A percentile compares a stretch with the other conserved stretches of the same genome.
These are phyloP conservation scores for Biston stratarius DNA, from an alignment of 2,888 invertebrate species.

Conservation along the genomic window DNA sequence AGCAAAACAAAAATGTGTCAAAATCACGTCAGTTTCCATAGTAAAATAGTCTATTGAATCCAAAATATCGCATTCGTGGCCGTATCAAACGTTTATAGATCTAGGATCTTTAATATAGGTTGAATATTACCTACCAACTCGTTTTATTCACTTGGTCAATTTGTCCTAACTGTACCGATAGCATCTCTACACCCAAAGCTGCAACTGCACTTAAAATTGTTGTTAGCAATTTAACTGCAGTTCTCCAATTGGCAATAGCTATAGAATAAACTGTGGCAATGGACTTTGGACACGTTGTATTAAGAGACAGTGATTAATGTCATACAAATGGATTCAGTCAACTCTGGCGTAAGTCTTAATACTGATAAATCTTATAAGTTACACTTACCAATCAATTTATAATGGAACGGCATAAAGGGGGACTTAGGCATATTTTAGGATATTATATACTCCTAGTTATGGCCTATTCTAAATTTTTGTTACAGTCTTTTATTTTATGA, in stretches of 20 bases:
- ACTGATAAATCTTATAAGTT: neutral
- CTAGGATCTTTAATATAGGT: slow-evolving; percentile 2
- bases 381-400: too few species aligned
- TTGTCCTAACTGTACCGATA: slow-evolving; percentile 26
- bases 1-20: too few species aligned
- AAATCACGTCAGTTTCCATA: neutral
- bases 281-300: slow-evolving; percentile 23
- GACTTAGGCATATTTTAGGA: too few species aligned
- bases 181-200: slow-evolving; percentile 20
- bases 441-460: too few species aligned
- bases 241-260: slow-evolving; percentile 26
- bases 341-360: neutral
- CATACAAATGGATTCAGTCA: slow-evolving; percentile 8
- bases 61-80: too few species aligned
- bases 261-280: slow-evolving; percentile 12
- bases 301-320: slow-evolving; percentile 17
- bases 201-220: slow-evolving; percentile 24
- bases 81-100: neutral
- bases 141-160: slow-evolving; percentile 17
- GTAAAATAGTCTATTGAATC: neutral
- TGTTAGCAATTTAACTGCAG: slow-evolving; percentile 31
- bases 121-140: neutral
- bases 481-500: too few species aligned
- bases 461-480: too few species aligned
- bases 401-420: too few species aligned